Conservation (phyloP, 2,797 vertebrate species). For the Crenichthys baileyi region DNA sequence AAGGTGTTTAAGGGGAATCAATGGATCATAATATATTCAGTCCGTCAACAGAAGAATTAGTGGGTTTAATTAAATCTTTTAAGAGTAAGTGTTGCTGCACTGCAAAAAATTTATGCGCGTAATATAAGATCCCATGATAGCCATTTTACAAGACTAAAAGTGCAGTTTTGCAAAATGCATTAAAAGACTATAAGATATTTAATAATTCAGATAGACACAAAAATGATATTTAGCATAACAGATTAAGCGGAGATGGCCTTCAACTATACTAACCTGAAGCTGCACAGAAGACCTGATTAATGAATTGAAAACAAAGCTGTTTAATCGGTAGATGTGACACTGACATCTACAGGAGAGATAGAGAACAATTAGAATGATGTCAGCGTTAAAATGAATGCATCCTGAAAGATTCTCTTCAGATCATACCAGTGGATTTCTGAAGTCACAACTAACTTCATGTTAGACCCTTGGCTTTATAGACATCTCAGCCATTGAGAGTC, state of each 20-base stretch:
- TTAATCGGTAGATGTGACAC: constrained; percentile 53
- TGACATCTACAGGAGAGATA: constrained; percentile 69
- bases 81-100: constrained; percentile 51
- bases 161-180: constrained; percentile 21
- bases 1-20: constrained; percentile 33
- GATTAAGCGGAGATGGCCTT: constrained; percentile 5
- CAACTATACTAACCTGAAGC: neutral
- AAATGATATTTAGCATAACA: constrained; percentile 27
- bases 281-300: constrained; percentile 8
- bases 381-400: neutral
- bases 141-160: constrained; percentile 36
- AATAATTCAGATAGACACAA: constrained; percentile 49
- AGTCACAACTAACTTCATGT: too few relatives aligned
- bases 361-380: neutral
- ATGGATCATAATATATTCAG: constrained; percentile 51
- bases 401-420: too few relatives aligned
- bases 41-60: constrained; percentile 58
- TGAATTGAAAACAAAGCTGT: constrained; percentile 8
- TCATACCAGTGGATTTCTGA: neutral
- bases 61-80: constrained; percentile 58
- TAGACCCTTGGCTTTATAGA: too few relatives aligned
- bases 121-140: constrained; percentile 61
- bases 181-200: constrained; percentile 13
- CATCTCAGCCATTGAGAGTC: too few relatives aligned
- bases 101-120: constrained; percentile 52